A percentile compares a stretch with the other conserved stretches of the same genome.
These are phyloP conservation scores for Mythimna pallens DNA, from an alignment of 2,888 invertebrate genomes.

Conservation along the genomic window DNA sequence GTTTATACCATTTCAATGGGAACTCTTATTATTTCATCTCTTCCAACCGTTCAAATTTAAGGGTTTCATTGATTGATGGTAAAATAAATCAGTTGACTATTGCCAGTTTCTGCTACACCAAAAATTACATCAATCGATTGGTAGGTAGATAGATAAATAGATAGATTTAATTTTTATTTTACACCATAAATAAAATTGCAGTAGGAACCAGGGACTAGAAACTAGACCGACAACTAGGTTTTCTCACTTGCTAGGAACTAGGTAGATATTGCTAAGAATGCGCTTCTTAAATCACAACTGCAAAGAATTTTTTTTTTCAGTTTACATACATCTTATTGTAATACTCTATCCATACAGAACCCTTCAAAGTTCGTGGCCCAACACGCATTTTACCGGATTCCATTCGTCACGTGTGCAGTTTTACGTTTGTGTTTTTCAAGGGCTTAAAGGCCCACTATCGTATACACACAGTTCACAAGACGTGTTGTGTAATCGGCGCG, in stretches of 20 bases:
- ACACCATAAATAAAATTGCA: no score
- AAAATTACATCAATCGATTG: background rate
- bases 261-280: no score
- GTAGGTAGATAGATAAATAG: no score
- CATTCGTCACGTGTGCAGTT: background rate
- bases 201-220: no score
- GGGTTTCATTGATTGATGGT: background rate
- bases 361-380: background rate
- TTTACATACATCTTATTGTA: background rate
- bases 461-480: slow-evolving; percentile 7
- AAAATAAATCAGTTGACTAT: background rate
- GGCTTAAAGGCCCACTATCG: background rate
- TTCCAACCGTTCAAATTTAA: background rate
- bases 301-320: no score
- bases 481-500: slow-evolving; percentile 15
- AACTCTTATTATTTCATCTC: background rate
- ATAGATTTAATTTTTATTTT: no score
- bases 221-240: no score
- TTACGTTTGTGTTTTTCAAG: background rate
- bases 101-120: background rate
- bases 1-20: background rate
- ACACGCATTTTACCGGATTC: background rate
- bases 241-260: no score
- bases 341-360: background rate
- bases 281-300: no score